Evolutionary conservation across 2,797 vertebrate species (phyloP), one percentile per base, ranked within the genome.

Genomic region (Etheostoma perlongum): DNA sequence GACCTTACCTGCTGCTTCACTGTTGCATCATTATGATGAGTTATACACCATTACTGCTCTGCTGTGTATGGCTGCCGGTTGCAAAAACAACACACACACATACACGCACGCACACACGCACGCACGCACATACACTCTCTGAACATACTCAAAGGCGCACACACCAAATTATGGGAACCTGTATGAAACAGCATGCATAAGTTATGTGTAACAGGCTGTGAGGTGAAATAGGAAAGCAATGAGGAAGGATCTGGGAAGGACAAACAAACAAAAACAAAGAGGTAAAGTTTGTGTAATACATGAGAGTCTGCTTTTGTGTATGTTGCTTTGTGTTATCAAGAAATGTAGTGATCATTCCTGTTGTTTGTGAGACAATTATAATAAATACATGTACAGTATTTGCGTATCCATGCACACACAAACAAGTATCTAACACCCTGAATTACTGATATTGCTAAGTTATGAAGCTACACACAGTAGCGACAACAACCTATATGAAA

Each of bases 11-110:
- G 85, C 89, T 86, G 88, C 89, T 86, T 89, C 82, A 78, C 87
- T 84, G 85, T 87, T 89, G 77, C 81, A 88, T 89, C 92, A 91
- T 94, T 92, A 92, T 81, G 79, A 83, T 92, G 89, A 91, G 85
- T 93, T 90, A 90, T 87, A 86, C 81, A 84, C 88, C 86, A 86
- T 92, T 87, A 90, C 75, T 85, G 84, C 83, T 82, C 72, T 81
- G 78, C 85, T 81, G 77, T 86, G 76, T 79, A 53, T 63, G 76
- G 76, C 77, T 84, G 78, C 78, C 53, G 71, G 61, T 55, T 71
- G 59, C 72, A 74, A 40, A 64, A 70, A 72, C 44, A 61, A 57
- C 23, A 18, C 16, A 61, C 44, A 59, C 6, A 11, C 16, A 15
- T 0, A 33, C 47, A 48, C 5, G 19, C 47, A 48, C 18, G 9